Conservation (phyloP, 2,888 invertebrate species). For the Empis livida region DNA sequence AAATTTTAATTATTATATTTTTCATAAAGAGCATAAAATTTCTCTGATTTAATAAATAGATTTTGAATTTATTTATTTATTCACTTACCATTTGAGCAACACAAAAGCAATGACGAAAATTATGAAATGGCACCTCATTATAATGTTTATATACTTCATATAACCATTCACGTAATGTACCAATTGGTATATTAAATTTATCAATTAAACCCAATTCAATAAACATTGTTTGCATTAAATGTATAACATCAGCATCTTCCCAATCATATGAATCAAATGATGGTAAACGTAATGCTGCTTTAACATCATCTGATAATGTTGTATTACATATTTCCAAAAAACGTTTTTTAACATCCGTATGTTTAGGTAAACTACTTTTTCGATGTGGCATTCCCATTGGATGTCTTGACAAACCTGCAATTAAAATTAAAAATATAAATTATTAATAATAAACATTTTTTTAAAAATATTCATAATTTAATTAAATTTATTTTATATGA, state of each 20-base stretch:
- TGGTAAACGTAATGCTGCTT: conserved; percentile 34
- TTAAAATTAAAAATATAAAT: not conserved
- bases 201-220: conserved; percentile 60
- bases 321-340: conserved; percentile 37
- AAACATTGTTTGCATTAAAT: conserved; percentile 70
- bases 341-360: conserved; percentile 35
- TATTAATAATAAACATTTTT: too few species aligned
- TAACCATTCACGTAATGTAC: conserved; percentile 54
- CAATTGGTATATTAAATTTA: conserved; percentile 61
- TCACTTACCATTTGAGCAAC: conserved; percentile 71
- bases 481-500: too few species aligned
- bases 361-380: conserved; percentile 38
- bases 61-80: too few species aligned
- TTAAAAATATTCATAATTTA: too few species aligned
- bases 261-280: conserved; percentile 70
- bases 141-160: conserved; percentile 68
- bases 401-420: conserved; percentile 33
- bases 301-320: conserved; percentile 35
- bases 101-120: conserved; percentile 77
- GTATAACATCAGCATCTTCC: conserved; percentile 67
- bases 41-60: too few species aligned
- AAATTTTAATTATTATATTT: too few species aligned
- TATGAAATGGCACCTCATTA: conserved; percentile 78
- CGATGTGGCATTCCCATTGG: conserved; percentile 35
- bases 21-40: too few species aligned